Conservation (phyloP, 1,140 invertebrate species). For the Saxidomus purpurata region DNA sequence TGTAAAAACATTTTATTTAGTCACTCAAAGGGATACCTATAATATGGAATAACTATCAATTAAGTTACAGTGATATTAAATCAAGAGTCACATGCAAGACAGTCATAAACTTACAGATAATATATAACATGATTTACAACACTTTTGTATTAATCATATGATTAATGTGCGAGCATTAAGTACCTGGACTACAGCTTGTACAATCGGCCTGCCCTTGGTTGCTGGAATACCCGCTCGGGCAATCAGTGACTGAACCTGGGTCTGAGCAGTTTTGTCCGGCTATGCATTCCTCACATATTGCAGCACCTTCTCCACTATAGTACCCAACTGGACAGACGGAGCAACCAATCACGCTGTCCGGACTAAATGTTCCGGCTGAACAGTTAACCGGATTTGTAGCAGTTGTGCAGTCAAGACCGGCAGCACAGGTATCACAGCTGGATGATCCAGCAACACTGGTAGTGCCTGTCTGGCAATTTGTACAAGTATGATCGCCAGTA, state of each 20-base stretch:
- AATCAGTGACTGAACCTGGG: conserved; percentile 68
- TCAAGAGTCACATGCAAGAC: no score
- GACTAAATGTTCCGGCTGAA: conserved; percentile 68
- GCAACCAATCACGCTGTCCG: conserved; percentile 36
- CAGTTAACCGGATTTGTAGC: conserved; percentile 61
- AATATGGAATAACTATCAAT: no score
- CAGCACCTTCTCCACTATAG: conserved; percentile 41
- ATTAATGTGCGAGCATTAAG: no score
- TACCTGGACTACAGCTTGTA: conserved; percentile 74
- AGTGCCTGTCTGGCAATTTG: conserved; percentile 66
- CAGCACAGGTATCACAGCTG: conserved; percentile 62
- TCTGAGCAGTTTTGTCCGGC: conserved; percentile 70
- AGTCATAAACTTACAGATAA: no score
- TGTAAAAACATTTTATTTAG: no score
- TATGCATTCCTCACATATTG: conserved; percentile 72
- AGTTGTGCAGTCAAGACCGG: conserved; percentile 73
- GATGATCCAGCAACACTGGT: conserved; percentile 36
- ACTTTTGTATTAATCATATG: no score
- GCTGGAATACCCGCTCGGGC: conserved; percentile 76
- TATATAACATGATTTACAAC: no score
- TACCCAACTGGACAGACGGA: conserved; percentile 5
- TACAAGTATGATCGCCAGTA: conserved; percentile 68
- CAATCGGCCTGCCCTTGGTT: conserved; percentile 66
- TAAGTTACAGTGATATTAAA: no score
- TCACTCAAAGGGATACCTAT: no score